These are phyloP conservation scores for Thymelicus lineola DNA, from an alignment of 2,888 invertebrate species.

Conservation along the genomic window DNA sequence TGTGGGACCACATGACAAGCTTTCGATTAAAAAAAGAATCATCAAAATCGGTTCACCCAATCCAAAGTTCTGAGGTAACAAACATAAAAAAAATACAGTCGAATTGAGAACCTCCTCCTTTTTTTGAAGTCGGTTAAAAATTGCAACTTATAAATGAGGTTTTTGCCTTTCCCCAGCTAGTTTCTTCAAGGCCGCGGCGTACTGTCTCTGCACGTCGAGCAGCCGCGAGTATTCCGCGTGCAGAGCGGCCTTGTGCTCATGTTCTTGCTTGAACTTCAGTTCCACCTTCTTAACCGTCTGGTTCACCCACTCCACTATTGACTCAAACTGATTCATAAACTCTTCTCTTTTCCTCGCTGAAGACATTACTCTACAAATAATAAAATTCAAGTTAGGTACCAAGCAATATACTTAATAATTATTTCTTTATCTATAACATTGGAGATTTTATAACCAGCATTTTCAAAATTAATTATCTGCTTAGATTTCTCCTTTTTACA, in stretches of 20 bases:
- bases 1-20: too few relatives aligned
- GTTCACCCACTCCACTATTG: constrained; percentile 95
- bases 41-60: too few relatives aligned
- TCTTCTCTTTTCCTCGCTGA: constrained; percentile 92
- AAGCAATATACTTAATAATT: constrained; percentile 32
- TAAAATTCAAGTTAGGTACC: constrained; percentile 1
- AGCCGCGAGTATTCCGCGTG: constrained; percentile 71
- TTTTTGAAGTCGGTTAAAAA: background rate
- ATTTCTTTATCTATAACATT: too few relatives aligned
- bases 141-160: constrained; percentile 9
- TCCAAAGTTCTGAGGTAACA: too few relatives aligned
- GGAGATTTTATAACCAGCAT: too few relatives aligned
- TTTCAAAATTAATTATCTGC: too few relatives aligned
- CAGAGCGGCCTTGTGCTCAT: constrained; percentile 65
- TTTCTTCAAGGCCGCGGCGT: constrained; percentile 74
- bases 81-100: too few relatives aligned
- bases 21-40: too few relatives aligned
- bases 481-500: too few relatives aligned
- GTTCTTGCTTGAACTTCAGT: constrained; percentile 76
- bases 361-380: constrained; percentile 89
- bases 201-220: constrained; percentile 77
- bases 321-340: constrained; percentile 95
- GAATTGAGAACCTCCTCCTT: too few relatives aligned
- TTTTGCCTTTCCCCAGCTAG: constrained; percentile 70
- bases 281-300: constrained; percentile 92